phyloP scores from a whole-genome alignment of 2,888 invertebrate species.

The Griposia aprilina region DNA sequence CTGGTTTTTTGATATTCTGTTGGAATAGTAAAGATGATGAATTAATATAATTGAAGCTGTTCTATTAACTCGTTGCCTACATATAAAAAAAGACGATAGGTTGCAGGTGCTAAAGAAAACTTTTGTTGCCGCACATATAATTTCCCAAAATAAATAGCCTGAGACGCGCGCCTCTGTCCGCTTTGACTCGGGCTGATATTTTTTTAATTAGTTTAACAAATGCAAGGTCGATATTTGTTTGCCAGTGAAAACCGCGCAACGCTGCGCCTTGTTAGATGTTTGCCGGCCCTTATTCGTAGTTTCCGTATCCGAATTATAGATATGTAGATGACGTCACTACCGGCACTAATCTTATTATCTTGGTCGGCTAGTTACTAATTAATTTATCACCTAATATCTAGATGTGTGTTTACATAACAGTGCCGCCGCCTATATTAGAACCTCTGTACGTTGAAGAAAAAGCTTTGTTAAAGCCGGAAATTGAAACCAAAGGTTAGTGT shows the following conservation, averaged over 20 bases:
- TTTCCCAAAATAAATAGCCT: background rate
- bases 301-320: background rate
- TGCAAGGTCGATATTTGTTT: conserved; percentile 6
- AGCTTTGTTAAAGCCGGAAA: conserved; percentile 74
- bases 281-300: too few relatives aligned
- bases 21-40: too few relatives aligned
- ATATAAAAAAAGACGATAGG: too few relatives aligned
- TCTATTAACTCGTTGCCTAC: too few relatives aligned
- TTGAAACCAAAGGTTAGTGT: conserved; percentile 78
- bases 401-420: conserved; percentile 73
- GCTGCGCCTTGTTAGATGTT: background rate
- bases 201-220: background rate
- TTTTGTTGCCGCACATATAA: too few relatives aligned
- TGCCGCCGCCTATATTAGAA: conserved; percentile 83
- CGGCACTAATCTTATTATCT: conserved; percentile 15
- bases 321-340: background rate
- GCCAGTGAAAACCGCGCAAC: background rate
- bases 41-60: too few relatives aligned
- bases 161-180: background rate
- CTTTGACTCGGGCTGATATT: background rate
- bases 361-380: conserved; percentile 44
- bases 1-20: too few relatives aligned
- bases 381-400: conserved; percentile 44
- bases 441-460: conserved; percentile 83
- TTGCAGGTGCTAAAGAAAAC: too few relatives aligned